Base-by-base conservation (phyloP, 1,140 invertebrate genomes). In the Lanistes nyassanus region DNA sequence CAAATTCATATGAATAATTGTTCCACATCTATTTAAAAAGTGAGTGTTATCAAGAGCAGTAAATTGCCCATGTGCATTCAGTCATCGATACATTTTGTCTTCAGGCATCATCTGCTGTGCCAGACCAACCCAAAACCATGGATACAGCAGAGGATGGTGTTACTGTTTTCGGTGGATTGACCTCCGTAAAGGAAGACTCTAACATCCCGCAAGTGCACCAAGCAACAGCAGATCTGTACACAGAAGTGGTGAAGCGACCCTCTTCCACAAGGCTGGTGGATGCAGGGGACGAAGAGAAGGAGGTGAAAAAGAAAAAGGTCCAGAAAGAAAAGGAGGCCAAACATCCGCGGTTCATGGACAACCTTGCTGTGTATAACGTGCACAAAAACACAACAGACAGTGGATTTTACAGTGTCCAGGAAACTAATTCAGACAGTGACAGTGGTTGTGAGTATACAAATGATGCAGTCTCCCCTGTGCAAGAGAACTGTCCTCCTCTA, bases 391-490 rank as follows among this genome's bases (percentile, higher is more conserved):
- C 78, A 23, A 77, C 76, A 51, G 79, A 80, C 67, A 80, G 79
- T 56, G 79, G 79, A 5, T 80, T 77, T 75, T 76, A 77, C 69
- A 80, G 79, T 75, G 79, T 76, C 23, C 72, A 80, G 74, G 76
- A 76, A 53, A 56, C 42, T 53, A 80, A 80, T 55, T 80, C 79
- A 21, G 79, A 80, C 76, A 80, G 79, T 68, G 79, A 80, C 47
- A 78, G 76, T 53, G 76, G 76, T 13, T 77, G 75, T 70, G 79
- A 72, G 19, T 31, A 71, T 6, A 70, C 51, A 56, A 64, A 39
- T 26, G 68, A 72, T 42, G 37, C 42, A 1, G 66, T 29, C 39
- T 51, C 72, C 51, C 72, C 60, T 2, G 37, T 34, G 26, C 70
- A 62, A 42, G 55, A 58, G 34, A 69, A 51, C 16, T 47, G 67